Percentiles rank a stretch among this genome's conserved stretches.
phyloP scores from a whole-genome alignment of 2,113 vertebrate genomes.

The Microtus montanus region DNA sequence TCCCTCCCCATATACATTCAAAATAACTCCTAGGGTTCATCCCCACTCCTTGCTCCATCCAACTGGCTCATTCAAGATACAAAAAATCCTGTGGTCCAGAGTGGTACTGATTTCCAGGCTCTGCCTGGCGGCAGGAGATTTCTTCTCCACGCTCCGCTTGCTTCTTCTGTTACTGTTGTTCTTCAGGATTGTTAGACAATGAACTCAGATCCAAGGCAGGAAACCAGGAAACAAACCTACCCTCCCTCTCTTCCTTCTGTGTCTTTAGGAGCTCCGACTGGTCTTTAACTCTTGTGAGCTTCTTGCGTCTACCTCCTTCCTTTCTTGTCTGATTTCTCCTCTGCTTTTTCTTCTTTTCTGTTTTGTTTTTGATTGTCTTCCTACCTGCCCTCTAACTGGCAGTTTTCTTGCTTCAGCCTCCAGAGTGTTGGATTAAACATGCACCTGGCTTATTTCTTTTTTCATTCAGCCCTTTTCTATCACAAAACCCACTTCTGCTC shows the following conservation, averaged over 20 bases:
- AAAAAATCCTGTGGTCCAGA: background rate
- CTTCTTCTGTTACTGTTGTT: no score
- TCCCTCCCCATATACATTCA: background rate
- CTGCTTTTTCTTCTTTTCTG: background rate
- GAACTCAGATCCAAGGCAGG: background rate
- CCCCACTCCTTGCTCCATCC: background rate
- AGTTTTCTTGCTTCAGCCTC: background rate
- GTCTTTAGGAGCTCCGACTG: background rate
- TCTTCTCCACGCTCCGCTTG: background rate
- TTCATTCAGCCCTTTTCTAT: background rate
- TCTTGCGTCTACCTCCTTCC: background rate
- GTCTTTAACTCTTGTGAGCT: background rate
- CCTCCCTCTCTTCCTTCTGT: no score
- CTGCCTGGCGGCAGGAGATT: background rate
- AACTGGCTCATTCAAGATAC: background rate
- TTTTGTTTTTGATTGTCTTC: background rate
- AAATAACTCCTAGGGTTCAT: background rate
- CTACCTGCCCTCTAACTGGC: background rate
- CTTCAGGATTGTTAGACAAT: background rate
- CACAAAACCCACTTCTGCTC: background rate
- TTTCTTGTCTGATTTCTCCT: background rate
- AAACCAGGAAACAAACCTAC: background rate
- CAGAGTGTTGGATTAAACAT: background rate
- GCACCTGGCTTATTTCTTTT: background rate
- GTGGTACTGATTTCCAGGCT: background rate